A percentile compares a stretch with the other conserved stretches of the same genome.
Evolutionary conservation across 2,888 invertebrate species (phyloP).

Genomic region (Sialis fuliginosa): DNA sequence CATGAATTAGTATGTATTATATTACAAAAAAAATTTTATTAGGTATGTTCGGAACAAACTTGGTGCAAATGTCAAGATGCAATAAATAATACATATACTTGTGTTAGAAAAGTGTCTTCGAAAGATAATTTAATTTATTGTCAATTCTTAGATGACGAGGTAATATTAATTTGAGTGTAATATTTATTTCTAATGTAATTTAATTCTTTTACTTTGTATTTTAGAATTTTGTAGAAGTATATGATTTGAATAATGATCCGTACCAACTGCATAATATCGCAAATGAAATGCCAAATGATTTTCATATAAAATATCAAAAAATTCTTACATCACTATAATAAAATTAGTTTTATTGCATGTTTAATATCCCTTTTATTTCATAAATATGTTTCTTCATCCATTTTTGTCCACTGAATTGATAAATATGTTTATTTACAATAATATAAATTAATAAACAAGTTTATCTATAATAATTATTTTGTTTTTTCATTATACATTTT

Average conservation of each 20-base stretch:
- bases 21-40: conserved; percentile 15
- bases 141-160: conserved; percentile 23
- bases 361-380: too few relatives aligned
- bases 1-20: neutral
- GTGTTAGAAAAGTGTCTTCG: conserved; percentile 46
- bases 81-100: conserved; percentile 66
- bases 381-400: too few relatives aligned
- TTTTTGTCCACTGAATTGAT: too few relatives aligned
- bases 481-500: too few relatives aligned
- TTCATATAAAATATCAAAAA: conserved; percentile 19
- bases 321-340: neutral
- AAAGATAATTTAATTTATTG: conserved; percentile 42
- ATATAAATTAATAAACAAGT: too few relatives aligned
- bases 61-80: conserved; percentile 77
- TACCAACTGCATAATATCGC: conserved; percentile 52
- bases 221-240: conserved; percentile 59
- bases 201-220: conserved; percentile 11
- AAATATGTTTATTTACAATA: too few relatives aligned
- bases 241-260: conserved; percentile 50
- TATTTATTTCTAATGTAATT: neutral
- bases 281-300: conserved; percentile 29
- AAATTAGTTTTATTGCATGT: too few relatives aligned
- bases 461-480: too few relatives aligned
- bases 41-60: conserved; percentile 45
- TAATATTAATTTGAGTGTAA: conserved; percentile 1